Conservation (phyloP, 2,113 vertebrate species). For the Pao palembangensis region DNA sequence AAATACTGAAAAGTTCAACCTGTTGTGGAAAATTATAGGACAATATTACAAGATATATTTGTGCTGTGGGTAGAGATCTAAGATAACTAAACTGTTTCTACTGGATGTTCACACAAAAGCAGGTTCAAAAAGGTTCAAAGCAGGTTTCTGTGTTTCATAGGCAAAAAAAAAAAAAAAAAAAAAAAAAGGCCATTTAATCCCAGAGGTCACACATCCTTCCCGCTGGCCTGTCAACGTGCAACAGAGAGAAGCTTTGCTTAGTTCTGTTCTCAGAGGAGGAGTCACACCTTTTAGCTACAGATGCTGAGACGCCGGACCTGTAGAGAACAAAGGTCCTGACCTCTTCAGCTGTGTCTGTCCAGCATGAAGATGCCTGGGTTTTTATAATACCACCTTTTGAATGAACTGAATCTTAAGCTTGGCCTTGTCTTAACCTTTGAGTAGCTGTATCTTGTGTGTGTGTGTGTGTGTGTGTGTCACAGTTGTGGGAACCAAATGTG, state of each 20-base stretch:
- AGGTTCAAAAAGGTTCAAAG: slow-evolving; percentile 24
- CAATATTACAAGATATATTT: too few species aligned
- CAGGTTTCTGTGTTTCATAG: slow-evolving; percentile 2
- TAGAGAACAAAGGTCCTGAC: slow-evolving; percentile 36
- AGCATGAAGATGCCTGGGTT: slow-evolving; percentile 5
- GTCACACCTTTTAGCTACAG: slow-evolving; percentile 33
- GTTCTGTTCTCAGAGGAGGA: slow-evolving; percentile 5
- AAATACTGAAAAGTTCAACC: too few species aligned
- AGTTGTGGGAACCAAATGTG: slow-evolving; percentile 28
- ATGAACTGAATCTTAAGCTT: too few species aligned
- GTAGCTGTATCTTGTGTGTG: too few species aligned
- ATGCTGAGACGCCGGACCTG: neutral
- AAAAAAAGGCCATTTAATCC: slow-evolving; percentile 28
- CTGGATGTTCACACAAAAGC: slow-evolving; percentile 22
- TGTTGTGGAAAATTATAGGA: too few species aligned
- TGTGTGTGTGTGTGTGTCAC: neutral
- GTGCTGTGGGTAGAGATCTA: too few species aligned
- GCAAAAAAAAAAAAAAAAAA: neutral
- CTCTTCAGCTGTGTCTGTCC: slow-evolving; percentile 11
- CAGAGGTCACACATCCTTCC: slow-evolving; percentile 31
- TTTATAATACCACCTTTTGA: neutral
- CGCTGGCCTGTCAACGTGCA: slow-evolving; percentile 8
- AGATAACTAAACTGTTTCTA: neutral
- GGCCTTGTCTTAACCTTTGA: too few species aligned
- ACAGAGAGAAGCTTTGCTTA: slow-evolving; percentile 17